Percentiles rank a stretch among this genome's conserved stretches.
phyloP scores from a whole-genome alignment of 2,888 invertebrate species.

The Drosophila gaucha region DNA sequence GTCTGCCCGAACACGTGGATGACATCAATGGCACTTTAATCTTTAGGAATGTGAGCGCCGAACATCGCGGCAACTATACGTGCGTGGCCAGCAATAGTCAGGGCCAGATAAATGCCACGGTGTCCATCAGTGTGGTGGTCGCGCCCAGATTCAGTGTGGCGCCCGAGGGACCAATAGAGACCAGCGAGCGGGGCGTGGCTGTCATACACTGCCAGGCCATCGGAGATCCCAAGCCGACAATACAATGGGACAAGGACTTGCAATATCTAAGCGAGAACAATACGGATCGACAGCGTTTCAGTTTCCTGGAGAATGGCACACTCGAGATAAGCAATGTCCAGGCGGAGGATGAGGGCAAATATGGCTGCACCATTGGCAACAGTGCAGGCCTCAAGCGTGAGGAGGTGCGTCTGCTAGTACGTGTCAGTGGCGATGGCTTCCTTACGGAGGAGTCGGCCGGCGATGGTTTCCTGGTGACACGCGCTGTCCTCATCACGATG shows the following conservation, averaged over 20 bases:
- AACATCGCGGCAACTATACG: slow-evolving; percentile 93
- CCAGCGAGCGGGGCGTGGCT: slow-evolving; percentile 89
- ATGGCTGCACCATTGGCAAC: slow-evolving; percentile 98
- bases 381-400: slow-evolving; percentile 94
- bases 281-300: slow-evolving; percentile 86
- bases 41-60: slow-evolving; percentile 90
- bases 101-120: slow-evolving; percentile 92
- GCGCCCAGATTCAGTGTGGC: slow-evolving; percentile 91
- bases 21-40: slow-evolving; percentile 94
- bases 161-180: slow-evolving; percentile 91
- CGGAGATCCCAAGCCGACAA: slow-evolving; percentile 95
- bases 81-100: slow-evolving; percentile 93
- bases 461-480: slow-evolving; percentile 91
- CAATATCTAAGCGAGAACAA: slow-evolving; percentile 85
- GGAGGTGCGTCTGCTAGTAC: slow-evolving; percentile 91
- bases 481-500: slow-evolving; percentile 96
- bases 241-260: slow-evolving; percentile 96
- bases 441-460: slow-evolving; percentile 85
- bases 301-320: slow-evolving; percentile 92
- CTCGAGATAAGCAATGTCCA: slow-evolving; percentile 91
- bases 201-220: slow-evolving; percentile 93
- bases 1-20: slow-evolving; percentile 90
- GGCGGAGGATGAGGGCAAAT: slow-evolving; percentile 92
- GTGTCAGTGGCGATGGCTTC: slow-evolving; percentile 87
- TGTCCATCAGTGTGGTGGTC: slow-evolving; percentile 93